These are phyloP conservation scores for Tyrophagus putrescentiae DNA, from an alignment of 1,140 invertebrate species.

Conservation along the genomic window DNA sequence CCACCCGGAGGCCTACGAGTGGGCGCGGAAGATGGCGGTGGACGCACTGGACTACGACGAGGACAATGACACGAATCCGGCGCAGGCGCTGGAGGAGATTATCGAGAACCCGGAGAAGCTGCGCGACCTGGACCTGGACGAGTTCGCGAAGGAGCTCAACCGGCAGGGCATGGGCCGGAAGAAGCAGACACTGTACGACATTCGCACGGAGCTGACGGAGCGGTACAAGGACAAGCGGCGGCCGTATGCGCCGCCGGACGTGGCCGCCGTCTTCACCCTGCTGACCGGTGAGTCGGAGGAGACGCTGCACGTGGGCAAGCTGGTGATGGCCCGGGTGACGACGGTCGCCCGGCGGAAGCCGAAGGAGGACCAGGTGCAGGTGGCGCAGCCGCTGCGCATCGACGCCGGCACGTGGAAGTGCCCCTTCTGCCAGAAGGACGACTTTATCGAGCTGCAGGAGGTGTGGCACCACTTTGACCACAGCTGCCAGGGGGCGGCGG, in stretches of 20 bases:
- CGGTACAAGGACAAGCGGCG: slow-evolving; percentile 85
- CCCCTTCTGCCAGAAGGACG: slow-evolving; percentile 87
- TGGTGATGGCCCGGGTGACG: slow-evolving; percentile 35
- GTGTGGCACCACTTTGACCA: slow-evolving; percentile 98
- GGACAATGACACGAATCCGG: slow-evolving; percentile 68
- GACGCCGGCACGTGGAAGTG: slow-evolving; percentile 91
- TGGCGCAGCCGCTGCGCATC: slow-evolving; percentile 83
- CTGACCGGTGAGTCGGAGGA: slow-evolving; percentile 90
- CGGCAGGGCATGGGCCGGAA: slow-evolving; percentile 92
- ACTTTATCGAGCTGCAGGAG: slow-evolving; percentile 85
- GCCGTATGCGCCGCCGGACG: slow-evolving; percentile 56
- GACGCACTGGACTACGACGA: slow-evolving; percentile 97
- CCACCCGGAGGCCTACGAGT: slow-evolving; percentile 97
- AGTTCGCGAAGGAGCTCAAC: slow-evolving; percentile 84
- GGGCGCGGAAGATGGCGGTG: slow-evolving; percentile 98
- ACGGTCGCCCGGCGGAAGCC: slow-evolving; percentile 61
- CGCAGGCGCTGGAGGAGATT: slow-evolving; percentile 91
- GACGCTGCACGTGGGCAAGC: slow-evolving; percentile 73
- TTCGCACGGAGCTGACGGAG: slow-evolving; percentile 82
- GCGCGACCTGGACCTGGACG: slow-evolving; percentile 93
- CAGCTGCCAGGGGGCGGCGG: slow-evolving; percentile 85
- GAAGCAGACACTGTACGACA: slow-evolving; percentile 92
- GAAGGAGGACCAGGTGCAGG: slow-evolving; percentile 77
- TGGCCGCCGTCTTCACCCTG: slow-evolving; percentile 82
- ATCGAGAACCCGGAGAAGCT: slow-evolving; percentile 82